Evolutionary conservation across 2,797 vertebrate species (phyloP), one percentile per base, ranked within the genome.

Genomic region (Dendrocincla tyrannina): DNA sequence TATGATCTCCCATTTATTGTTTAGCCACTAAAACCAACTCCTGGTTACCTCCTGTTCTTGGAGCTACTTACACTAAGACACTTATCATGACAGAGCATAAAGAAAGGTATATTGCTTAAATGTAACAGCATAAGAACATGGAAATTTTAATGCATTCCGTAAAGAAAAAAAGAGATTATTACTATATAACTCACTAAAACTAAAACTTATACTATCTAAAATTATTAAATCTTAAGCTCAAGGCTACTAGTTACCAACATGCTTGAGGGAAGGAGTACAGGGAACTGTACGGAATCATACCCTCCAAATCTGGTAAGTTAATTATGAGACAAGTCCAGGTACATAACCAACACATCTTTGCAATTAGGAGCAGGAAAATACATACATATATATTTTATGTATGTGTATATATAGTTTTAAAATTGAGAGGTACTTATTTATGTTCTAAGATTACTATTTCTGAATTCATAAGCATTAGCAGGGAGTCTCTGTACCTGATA

Each of bases 401-500:
- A 53, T 2, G 4, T 13, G 5, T 33, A 28, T 23, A 67, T n/a
- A 62, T 15, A 55, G 39, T 17, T 70, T 58, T 60, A 68, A 85
- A 85, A 88, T 6, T 56, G 42, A 80, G 30, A 69, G 4, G 42
- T 30, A 67, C 2, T 59, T 56, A 68, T 63, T 42, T 39, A 53
- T n/a, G 7, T 52, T 94, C 23, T 25, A 53, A 50, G 28, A 88
- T 39, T 1, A 35, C 0, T 2, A 64, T 68, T 50, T 77, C 33
- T 28, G 18, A 72, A 80, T 58, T 55, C 6, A 5, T 30, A 53
- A 53, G 20, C 32, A 37, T 22, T 72, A 82, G 53, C 53, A 85
- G 17, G 10, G 9, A 88, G 4, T 7, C 18, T 39, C 33, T 33
- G 46, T 97, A 99, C 99, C 99, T 99, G 99, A 94, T 99, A 99